A percentile compares a stretch with the other conserved stretches of the same genome.
These are phyloP conservation scores for Maccullochella peelii DNA, from an alignment of 2,113 vertebrate genomes.

Conservation along the genomic window DNA sequence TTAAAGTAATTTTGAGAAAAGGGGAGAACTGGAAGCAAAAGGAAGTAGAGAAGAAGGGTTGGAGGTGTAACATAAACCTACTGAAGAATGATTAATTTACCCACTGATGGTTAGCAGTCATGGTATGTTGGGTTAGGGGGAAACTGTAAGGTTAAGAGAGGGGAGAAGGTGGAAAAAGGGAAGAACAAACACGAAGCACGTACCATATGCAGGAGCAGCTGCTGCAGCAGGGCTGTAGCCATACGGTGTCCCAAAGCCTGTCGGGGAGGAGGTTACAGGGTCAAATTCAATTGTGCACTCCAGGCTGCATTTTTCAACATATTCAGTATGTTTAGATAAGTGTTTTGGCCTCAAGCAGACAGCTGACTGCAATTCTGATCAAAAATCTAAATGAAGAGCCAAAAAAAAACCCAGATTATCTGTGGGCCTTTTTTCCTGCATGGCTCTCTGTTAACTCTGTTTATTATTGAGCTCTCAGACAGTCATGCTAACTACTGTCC, in stretches of 20 bases:
- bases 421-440: conserved; percentile 3
- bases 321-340: conserved; percentile 6
- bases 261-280: conserved; percentile 59
- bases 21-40: conserved; percentile 1
- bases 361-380: neutral
- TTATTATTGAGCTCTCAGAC: neutral
- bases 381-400: neutral
- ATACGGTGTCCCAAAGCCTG: conserved; percentile 96
- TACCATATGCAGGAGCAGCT: conserved; percentile 94
- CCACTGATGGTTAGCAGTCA: conserved; percentile 15
- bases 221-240: conserved; percentile 95
- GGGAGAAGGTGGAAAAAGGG: conserved; percentile 32
- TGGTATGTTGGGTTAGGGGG: neutral
- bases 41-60: neutral
- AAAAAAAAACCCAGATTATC: neutral
- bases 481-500: neutral
- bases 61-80: neutral
- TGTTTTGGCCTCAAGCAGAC: neutral
- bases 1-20: conserved; percentile 17
- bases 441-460: neutral
- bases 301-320: conserved; percentile 11
- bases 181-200: conserved; percentile 73
- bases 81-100: conserved; percentile 21
- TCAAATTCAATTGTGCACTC: conserved; percentile 43
- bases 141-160: neutral